Evolutionary conservation across 2,113 vertebrate species (phyloP).

Genomic region (Eurystomus gularis): DNA sequence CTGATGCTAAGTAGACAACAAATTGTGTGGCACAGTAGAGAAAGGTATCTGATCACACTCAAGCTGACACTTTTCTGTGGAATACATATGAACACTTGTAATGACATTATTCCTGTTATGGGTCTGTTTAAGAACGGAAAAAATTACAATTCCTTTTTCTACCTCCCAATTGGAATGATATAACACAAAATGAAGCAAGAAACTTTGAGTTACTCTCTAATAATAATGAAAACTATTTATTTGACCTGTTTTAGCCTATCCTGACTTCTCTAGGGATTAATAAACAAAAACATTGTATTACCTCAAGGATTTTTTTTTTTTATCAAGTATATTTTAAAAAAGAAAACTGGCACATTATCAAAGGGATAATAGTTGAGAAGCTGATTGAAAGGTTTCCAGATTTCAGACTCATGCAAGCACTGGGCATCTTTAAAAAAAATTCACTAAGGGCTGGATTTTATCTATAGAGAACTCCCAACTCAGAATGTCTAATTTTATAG

Average conservation of each 20-base stretch:
- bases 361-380: background rate
- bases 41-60: background rate
- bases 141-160: background rate
- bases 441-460: background rate
- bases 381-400: background rate
- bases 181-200: background rate
- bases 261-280: slow-evolving; percentile 17
- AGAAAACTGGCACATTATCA: background rate
- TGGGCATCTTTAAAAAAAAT: background rate
- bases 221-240: slow-evolving; percentile 27
- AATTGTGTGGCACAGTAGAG: background rate
- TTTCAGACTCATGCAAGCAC: background rate
- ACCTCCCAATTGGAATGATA: background rate
- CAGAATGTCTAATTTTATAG: background rate
- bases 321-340: background rate
- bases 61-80: background rate
- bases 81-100: background rate
- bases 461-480: background rate
- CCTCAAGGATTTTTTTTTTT: background rate
- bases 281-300: background rate
- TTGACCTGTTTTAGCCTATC: background rate
- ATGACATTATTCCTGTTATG: background rate
- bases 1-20: slow-evolving; percentile 1
- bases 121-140: background rate
- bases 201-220: background rate